Percentiles rank a stretch among this genome's conserved stretches.
phyloP scores from a whole-genome alignment of 2,797 vertebrate genomes.

The Carcharodon carcharias region DNA sequence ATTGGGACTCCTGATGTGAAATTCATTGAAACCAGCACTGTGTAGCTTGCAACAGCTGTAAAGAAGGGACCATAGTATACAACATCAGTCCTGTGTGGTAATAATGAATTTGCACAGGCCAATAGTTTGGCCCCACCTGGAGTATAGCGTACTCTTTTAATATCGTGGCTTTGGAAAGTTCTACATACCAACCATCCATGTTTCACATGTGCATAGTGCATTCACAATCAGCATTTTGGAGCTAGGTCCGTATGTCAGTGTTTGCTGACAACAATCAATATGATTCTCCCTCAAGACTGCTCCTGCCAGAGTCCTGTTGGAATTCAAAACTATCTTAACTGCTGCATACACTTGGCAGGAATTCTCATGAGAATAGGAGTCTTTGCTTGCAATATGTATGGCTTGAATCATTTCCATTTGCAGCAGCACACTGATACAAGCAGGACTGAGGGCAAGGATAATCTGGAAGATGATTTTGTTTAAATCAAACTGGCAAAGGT shows the following conservation, averaged over 20 bases:
- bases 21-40: background rate
- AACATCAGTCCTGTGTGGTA: background rate
- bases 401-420: slow-evolving; percentile 16
- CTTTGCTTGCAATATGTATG: background rate
- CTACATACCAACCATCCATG: background rate
- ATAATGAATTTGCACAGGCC: background rate
- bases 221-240: background rate
- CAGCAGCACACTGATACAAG: background rate
- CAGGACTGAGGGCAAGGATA: background rate
- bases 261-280: background rate
- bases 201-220: background rate
- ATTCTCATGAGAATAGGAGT: background rate
- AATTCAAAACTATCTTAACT: background rate
- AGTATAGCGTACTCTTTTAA: background rate
- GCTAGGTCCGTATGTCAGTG: background rate
- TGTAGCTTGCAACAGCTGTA: background rate
- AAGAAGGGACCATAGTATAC: background rate
- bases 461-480: too few relatives aligned
- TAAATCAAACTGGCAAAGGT: background rate
- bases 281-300: background rate
- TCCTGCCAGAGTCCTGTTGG: background rate
- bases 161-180: background rate
- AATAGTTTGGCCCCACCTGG: background rate
- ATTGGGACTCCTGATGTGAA: background rate
- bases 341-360: background rate